Conservation (phyloP, 2,888 invertebrate genomes). For the Listrodromus nycthemerus region DNA sequence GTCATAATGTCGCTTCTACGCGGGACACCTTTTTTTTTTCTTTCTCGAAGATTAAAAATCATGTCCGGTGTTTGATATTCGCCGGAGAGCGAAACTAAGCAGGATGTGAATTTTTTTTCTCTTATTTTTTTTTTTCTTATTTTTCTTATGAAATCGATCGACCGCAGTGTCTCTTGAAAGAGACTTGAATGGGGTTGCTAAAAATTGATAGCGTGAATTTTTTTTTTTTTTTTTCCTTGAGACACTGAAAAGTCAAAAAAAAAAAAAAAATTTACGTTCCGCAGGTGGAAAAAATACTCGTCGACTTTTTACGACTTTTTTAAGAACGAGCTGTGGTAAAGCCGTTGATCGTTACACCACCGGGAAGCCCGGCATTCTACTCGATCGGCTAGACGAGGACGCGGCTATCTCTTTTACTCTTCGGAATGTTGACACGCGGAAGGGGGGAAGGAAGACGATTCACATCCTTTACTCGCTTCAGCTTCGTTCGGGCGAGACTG, state of each 20-base stretch:
- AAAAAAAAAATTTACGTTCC: background rate
- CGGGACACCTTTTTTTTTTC: background rate
- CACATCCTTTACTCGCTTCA: constrained; percentile 39
- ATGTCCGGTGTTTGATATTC: constrained; percentile 10
- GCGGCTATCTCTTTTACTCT: constrained; percentile 29
- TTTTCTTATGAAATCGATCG: background rate
- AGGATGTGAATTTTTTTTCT: background rate
- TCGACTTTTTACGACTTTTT: background rate
- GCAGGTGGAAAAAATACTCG: background rate
- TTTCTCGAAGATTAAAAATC: background rate
- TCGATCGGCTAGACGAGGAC: constrained; percentile 66
- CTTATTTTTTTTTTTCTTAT: background rate
- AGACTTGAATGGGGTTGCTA: background rate
- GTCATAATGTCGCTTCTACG: constrained; percentile 3
- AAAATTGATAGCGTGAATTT: background rate
- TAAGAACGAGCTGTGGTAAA: constrained; percentile 21
- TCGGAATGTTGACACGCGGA: constrained; percentile 69
- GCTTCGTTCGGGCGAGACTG: constrained; percentile 40
- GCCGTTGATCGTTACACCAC: constrained; percentile 33
- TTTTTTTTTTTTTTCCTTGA: background rate
- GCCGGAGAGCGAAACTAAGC: background rate
- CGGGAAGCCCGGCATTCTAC: constrained; percentile 56
- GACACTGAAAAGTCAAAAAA: background rate
- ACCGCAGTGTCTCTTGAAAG: background rate
- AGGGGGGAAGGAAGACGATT: constrained; percentile 51